Evolutionary conservation across 2,113 vertebrate genomes (phyloP), one percentile per base, ranked within the genome.

Genomic region (Brachyistius frenatus): DNA sequence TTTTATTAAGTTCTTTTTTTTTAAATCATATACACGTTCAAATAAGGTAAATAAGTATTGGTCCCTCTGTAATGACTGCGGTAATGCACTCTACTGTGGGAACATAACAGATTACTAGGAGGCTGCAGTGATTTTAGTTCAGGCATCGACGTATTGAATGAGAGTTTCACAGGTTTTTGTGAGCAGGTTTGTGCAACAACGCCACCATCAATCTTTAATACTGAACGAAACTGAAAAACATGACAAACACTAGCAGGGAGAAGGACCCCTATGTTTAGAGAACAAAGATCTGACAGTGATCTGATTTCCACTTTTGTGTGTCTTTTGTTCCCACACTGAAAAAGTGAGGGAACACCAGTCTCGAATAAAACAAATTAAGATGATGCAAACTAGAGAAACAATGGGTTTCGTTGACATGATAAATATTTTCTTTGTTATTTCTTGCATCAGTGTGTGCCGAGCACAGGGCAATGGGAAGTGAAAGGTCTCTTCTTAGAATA

Each of bases 331-430:
- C 23, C 64, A 56, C 5, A 6, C 46, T 70, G 53, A 66, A 78
- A 23, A 69, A 76, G 37, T 69, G 10, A 85, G 32, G 5, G 39
- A 54, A 76, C 66, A 72, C 14, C 71, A 66, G 33, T 61, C 39
- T 53, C 55, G 14, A 80, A 50, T 54, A 65, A 73, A 85, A 64
- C 65, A 73, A 87, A 73, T 57, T 73, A 67, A 83, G 35, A 87
- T 81, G 83, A 88, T 64, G 84, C 76, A 85, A 89, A 86, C 49
- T 46, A 63, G 46, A 73, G 73, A 81, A 83, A 85, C 6, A 2
- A 76, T 68, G 37, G 41, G 7, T 49, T 60, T 84, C 73, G 56
- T 71, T 77, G 62, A 83, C 64, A 63, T 67, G 62, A 55, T 74
- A 80, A 78, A 87, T 85, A 79, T 85, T 66, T 86, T 57, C 44